Conservation (phyloP, 2,888 invertebrate genomes). For the Phaedon cochleariae region DNA sequence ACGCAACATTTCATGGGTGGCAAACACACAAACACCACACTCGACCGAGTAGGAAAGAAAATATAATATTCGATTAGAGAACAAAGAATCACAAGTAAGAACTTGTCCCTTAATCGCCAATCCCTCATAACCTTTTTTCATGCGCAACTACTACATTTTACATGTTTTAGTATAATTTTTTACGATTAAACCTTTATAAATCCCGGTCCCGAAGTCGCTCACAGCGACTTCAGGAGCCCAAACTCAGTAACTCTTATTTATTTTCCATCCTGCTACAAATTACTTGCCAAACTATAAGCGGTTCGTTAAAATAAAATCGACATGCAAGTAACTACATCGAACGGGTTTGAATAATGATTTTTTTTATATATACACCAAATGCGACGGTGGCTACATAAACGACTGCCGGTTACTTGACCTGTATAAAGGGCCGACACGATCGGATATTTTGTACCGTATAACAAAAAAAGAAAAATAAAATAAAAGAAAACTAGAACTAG, state of each 20-base stretch:
- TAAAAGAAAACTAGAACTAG: slow-evolving; percentile 48
- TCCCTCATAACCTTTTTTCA: slow-evolving; percentile 51
- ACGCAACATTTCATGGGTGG: too few relatives aligned
- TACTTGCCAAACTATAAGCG: slow-evolving; percentile 59
- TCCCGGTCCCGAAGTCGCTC: too few relatives aligned
- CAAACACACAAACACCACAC: too few relatives aligned
- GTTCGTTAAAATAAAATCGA: slow-evolving; percentile 58
- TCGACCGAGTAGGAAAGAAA: slow-evolving; percentile 55
- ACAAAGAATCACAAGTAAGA: slow-evolving; percentile 60
- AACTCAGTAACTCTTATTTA: slow-evolving; percentile 28
- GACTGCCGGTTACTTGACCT: slow-evolving; percentile 39
- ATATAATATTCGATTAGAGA: slow-evolving; percentile 60
- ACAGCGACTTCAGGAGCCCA: too few relatives aligned
- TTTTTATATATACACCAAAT: slow-evolving; percentile 56
- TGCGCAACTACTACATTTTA: slow-evolving; percentile 60
- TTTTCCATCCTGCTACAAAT: slow-evolving; percentile 36
- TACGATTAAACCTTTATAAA: too few relatives aligned
- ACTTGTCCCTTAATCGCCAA: slow-evolving; percentile 60
- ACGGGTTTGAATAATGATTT: slow-evolving; percentile 43
- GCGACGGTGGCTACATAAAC: slow-evolving; percentile 45
- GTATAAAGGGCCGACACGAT: slow-evolving; percentile 46
- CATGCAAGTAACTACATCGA: slow-evolving; percentile 58
- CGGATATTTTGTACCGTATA: slow-evolving; percentile 39
- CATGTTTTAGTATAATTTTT: too few relatives aligned
- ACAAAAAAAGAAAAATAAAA: slow-evolving; percentile 40